These are phyloP conservation scores for Ectropis grisescens DNA, from an alignment of 1,140 invertebrate species.

Conservation along the genomic window DNA sequence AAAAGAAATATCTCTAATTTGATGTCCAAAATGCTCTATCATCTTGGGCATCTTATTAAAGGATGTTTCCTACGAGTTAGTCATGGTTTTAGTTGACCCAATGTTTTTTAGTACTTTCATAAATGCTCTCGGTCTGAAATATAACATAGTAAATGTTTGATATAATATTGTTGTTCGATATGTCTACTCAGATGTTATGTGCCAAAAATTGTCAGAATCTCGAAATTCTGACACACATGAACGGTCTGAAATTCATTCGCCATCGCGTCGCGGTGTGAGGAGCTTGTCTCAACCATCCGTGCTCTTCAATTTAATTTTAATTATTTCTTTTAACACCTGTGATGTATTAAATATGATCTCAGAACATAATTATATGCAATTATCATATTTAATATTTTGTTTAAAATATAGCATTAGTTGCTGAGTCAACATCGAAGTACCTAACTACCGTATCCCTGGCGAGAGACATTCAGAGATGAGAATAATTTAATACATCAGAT, in stretches of 20 bases:
- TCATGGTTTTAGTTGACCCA: too few species aligned
- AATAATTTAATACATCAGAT: slow-evolving; percentile 65
- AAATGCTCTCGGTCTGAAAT: too few species aligned
- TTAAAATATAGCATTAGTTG: slow-evolving; percentile 51
- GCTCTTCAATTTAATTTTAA: slow-evolving; percentile 6
- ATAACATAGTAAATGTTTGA: too few species aligned
- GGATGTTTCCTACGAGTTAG: too few species aligned
- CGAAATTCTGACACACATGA: slow-evolving; percentile 10
- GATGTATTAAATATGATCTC: slow-evolving; percentile 72
- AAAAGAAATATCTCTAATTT: not conserved
- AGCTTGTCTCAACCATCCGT: too few species aligned
- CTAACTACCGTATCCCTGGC: slow-evolving; percentile 32
- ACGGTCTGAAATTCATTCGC: too few species aligned
- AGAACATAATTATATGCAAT: slow-evolving; percentile 65
- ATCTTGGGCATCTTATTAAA: too few species aligned
- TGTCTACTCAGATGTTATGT: slow-evolving; percentile 24
- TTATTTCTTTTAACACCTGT: slow-evolving; percentile 62
- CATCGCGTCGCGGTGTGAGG: too few species aligned
- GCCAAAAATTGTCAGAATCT: slow-evolving; percentile 10
- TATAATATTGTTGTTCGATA: slow-evolving; percentile 25
- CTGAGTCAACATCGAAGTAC: slow-evolving; percentile 16
- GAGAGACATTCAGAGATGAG: slow-evolving; percentile 30
- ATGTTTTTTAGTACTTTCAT: too few species aligned
- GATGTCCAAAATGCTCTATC: too few species aligned
- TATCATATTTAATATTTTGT: slow-evolving; percentile 61